Base-by-base conservation (phyloP, 35 echinoderm and acorn worm genomes). In the Lytechinus pictus region DNA sequence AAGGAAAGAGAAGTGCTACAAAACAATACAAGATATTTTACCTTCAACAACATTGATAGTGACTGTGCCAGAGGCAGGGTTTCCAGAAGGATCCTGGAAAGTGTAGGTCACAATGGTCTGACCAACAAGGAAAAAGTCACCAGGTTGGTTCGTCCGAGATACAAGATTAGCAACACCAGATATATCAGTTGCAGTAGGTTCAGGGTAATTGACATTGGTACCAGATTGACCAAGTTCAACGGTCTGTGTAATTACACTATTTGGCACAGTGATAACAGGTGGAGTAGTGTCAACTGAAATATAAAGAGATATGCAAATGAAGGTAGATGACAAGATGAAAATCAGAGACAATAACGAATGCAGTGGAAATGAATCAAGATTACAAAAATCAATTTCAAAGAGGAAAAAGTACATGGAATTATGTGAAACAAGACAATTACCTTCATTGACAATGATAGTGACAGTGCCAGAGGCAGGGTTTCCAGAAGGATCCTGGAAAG, bases 61-160 rank as follows among this genome's bases (percentile, higher is more conserved):
- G 58, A 95, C 91, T 0, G 95, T 52, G 54, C 54, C 57, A 28
- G 54, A 55, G 54, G 95, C 95, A 6, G 44, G 27, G 28, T 95
- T 95, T 92, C 95, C 95, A 19, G 87, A 57, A 51, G 95, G 55
- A 61, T 95, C 95, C 8, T n/a, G 55, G 55, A 95, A 95, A 27
- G 28, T 66, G 88, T 95, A 95, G 28, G 87, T 52, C 54, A 95
- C 95, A 55, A 13, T 7, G 24, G 95, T 92, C 9, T 1, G 55
- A 9, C 95, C 95, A 61, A 92, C 57, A 29, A 56, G 95, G 95
- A 95, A 95, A 44, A 27, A 29, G 54, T 60, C 90, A 5, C 57
- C 58, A 28, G 95, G 95, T 57, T 89, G 28, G 57, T 53, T n/a
- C 33, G 95, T 95, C 24, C 95, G 87, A 51, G 54, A 9, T 24